Evolutionary conservation across 2,113 vertebrate genomes (phyloP).

Genomic region (Colaptes auratus): DNA sequence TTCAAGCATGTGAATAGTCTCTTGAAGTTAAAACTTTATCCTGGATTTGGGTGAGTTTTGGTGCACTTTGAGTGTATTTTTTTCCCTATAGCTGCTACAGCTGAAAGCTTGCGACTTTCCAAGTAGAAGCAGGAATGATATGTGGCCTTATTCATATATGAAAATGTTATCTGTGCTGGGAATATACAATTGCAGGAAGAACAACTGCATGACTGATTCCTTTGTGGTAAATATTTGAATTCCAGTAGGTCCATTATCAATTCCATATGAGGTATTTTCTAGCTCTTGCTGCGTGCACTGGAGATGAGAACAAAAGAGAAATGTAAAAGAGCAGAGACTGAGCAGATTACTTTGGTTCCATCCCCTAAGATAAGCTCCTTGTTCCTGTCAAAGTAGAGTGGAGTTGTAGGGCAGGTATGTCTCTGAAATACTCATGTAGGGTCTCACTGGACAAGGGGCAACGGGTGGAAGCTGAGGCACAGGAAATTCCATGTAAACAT

Average conservation of each 20-base stretch:
- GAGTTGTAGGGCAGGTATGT: not conserved
- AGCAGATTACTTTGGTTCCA: not conserved
- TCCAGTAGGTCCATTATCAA: not conserved
- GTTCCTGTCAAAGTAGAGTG: not conserved
- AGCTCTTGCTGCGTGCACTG: not conserved
- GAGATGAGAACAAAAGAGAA: not conserved
- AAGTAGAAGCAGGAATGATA: not conserved
- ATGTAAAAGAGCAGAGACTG: not conserved
- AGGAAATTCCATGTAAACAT: too few species aligned
- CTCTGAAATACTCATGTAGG: not conserved
- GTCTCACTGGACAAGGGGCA: not conserved
- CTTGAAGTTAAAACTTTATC: not conserved
- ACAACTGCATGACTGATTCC: not conserved
- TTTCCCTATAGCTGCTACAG: not conserved
- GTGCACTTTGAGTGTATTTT: not conserved
- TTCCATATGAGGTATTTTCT: conserved; percentile 30
- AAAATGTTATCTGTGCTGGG: not conserved
- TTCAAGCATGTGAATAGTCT: not conserved
- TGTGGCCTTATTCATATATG: not conserved
- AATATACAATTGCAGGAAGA: conserved; percentile 13
- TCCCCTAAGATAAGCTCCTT: not conserved
- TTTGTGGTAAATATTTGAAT: conserved; percentile 15
- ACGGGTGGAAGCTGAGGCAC: too few species aligned
- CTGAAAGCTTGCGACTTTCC: not conserved
- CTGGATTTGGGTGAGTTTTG: not conserved